Conservation (phyloP, 2,797 vertebrate genomes). For the Chloroceryle inda region DNA sequence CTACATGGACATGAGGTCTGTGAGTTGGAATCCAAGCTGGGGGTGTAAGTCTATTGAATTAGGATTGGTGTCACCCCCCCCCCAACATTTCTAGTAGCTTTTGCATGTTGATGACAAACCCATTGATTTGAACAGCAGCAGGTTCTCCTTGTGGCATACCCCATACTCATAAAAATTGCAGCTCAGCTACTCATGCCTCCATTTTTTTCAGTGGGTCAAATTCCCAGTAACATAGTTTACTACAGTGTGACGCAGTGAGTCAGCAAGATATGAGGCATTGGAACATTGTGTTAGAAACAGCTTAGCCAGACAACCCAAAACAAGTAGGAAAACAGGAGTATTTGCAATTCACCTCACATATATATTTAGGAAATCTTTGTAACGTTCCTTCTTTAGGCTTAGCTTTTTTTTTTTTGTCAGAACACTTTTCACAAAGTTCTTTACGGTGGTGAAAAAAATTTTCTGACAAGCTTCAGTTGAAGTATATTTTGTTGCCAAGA, state of each 20-base stretch:
- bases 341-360: background rate
- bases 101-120: background rate
- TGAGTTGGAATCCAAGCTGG: background rate
- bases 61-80: background rate
- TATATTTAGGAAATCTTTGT: background rate
- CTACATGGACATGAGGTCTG: constrained; percentile 80
- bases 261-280: background rate
- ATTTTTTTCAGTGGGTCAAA: background rate
- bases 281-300: background rate
- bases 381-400: background rate
- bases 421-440: background rate
- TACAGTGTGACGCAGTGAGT: background rate
- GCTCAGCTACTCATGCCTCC: background rate
- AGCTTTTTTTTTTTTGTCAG: background rate
- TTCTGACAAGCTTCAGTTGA: background rate
- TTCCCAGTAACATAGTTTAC: background rate
- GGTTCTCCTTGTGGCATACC: background rate
- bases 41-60: background rate
- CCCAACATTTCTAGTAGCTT: background rate
- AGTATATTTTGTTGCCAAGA: background rate
- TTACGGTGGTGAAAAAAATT: background rate
- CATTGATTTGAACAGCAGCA: background rate
- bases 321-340: background rate
- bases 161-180: background rate
- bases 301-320: background rate